phyloP scores from a whole-genome alignment of 2,797 vertebrate species.

The Thamnophis elegans region DNA sequence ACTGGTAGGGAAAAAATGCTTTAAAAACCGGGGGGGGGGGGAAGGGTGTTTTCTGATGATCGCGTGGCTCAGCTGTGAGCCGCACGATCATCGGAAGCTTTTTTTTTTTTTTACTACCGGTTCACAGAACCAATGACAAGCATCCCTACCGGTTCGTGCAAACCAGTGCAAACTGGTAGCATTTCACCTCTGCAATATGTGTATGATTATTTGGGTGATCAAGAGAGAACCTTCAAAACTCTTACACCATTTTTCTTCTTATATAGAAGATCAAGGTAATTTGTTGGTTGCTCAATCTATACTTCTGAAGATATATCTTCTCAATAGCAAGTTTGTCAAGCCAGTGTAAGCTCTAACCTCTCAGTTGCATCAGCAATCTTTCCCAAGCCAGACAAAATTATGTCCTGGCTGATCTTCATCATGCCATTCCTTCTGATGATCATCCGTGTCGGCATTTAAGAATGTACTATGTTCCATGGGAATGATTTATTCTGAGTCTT shows the following conservation, averaged over 20 bases:
- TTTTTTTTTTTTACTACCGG: too few relatives aligned
- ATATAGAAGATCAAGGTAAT: too few relatives aligned
- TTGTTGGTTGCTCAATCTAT: neutral
- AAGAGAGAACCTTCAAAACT: neutral
- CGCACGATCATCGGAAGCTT: too few relatives aligned
- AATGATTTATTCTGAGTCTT: neutral
- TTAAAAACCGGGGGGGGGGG: too few relatives aligned
- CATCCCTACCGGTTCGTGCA: too few relatives aligned
- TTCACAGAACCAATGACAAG: too few relatives aligned
- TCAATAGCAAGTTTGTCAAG: neutral
- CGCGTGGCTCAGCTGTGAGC: too few relatives aligned
- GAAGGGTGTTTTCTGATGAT: too few relatives aligned
- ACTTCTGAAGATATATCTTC: neutral
- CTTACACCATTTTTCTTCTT: neutral
- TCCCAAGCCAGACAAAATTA: neutral
- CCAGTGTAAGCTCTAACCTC: neutral
- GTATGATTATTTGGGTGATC: neutral
- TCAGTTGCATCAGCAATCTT: neutral
- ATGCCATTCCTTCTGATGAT: neutral
- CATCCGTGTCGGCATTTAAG: neutral
- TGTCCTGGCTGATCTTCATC: neutral
- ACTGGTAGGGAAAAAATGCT: too few relatives aligned
- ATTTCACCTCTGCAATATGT: too few relatives aligned
- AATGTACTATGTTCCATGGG: neutral
- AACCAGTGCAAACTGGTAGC: too few relatives aligned